Percentiles rank a stretch among this genome's conserved stretches.
Conservation (phyloP, 2,113 vertebrate species). For the Erpornis zantholeuca region DNA sequence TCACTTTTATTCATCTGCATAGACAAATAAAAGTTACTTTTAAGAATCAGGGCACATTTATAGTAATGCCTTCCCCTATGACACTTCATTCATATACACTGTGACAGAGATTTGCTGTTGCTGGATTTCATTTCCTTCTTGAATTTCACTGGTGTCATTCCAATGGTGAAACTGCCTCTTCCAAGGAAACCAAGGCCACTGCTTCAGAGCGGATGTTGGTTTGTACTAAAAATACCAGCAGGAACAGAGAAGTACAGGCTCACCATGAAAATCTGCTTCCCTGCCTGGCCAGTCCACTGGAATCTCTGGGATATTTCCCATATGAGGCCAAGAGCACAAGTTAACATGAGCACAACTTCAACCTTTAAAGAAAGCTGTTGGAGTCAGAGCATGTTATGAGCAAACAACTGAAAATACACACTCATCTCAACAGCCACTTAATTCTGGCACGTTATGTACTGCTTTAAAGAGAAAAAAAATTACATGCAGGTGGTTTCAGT, state of each 20-base stretch:
- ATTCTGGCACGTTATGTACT: background rate
- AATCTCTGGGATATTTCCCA: background rate
- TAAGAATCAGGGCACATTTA: background rate
- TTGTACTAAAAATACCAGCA: background rate
- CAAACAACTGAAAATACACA: background rate
- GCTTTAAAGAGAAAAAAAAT: background rate
- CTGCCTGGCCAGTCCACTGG: background rate
- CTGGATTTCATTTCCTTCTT: constrained; percentile 2
- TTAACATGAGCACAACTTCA: background rate
- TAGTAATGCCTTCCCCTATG: background rate
- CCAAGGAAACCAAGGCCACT: background rate
- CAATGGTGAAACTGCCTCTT: background rate
- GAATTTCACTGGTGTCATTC: background rate
- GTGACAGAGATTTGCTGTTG: background rate
- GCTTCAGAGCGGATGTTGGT: background rate
- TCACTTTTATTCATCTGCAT: background rate
- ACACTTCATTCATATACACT: background rate
- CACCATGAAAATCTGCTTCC: background rate
- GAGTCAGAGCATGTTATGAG: background rate
- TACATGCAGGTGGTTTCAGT: background rate
- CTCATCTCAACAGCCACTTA: background rate
- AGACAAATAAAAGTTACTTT: background rate
- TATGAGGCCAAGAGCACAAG: background rate
- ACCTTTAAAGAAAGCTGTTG: background rate
- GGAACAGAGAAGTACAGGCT: background rate